These are phyloP conservation scores for Galeruca laticollis DNA, from an alignment of 2,888 invertebrate genomes.

Conservation along the genomic window DNA sequence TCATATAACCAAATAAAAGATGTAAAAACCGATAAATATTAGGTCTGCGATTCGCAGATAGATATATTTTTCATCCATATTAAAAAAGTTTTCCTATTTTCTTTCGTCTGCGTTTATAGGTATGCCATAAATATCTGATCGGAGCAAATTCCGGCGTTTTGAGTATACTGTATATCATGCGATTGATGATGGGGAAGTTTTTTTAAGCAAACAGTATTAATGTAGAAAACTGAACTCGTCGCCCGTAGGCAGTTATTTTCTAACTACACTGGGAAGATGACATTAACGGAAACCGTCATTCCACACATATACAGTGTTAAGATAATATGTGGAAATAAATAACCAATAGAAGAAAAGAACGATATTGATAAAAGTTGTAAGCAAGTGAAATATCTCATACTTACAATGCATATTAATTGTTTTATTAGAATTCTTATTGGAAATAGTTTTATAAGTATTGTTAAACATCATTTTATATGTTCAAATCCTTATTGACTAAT, in stretches of 20 bases:
- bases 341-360: no score
- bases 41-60: constrained; percentile 32
- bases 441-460: no score
- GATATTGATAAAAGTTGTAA: no score
- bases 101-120: constrained; percentile 39
- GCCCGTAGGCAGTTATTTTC: neutral
- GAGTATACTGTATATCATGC: constrained; percentile 42
- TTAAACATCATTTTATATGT: no score
- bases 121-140: constrained; percentile 43
- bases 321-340: no score
- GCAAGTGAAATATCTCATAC: no score
- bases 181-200: constrained; percentile 53
- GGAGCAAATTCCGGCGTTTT: constrained; percentile 31
- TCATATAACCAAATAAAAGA: constrained; percentile 20
- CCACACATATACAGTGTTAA: neutral
- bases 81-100: constrained; percentile 47
- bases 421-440: no score
- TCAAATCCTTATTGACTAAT: no score
- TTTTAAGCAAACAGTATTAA: constrained; percentile 51
- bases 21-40: constrained; percentile 43
- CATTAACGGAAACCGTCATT: neutral
- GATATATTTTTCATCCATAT: constrained; percentile 44
- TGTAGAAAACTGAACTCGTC: constrained; percentile 37
- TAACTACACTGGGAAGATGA: neutral
- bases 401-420: no score